These are phyloP conservation scores for Aurelia coerulea DNA, from an alignment of 30 jellyfish, hydroid and myxozoan genomes.

Conservation along the genomic window DNA sequence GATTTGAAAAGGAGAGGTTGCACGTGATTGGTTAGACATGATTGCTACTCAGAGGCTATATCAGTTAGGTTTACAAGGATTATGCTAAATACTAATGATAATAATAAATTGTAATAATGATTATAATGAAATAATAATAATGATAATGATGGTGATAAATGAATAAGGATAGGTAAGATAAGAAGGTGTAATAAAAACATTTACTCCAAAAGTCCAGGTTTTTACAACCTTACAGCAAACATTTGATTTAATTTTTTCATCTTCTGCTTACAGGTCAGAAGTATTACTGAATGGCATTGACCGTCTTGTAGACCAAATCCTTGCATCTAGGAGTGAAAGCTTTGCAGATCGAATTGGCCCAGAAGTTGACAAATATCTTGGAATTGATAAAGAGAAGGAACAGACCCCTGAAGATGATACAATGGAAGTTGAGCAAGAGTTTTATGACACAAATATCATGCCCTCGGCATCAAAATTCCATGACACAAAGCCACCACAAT, in stretches of 20 bases:
- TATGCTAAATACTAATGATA: too few species aligned
- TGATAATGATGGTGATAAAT: too few species aligned
- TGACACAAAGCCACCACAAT: neutral
- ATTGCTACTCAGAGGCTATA: too few species aligned
- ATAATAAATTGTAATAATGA: too few species aligned
- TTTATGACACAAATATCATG: neutral
- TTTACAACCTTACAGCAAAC: too few species aligned
- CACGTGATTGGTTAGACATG: too few species aligned
- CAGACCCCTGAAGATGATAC: constrained; percentile 35
- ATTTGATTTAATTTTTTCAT: neutral
- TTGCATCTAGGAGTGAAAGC: constrained; percentile 70
- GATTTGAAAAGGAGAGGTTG: too few species aligned
- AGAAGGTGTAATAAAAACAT: too few species aligned
- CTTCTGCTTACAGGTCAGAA: constrained; percentile 74
- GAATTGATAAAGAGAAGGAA: constrained; percentile 31
- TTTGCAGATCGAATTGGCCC: constrained; percentile 71
- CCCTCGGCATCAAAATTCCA: neutral
- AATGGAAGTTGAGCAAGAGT: neutral
- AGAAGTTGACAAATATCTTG: constrained; percentile 82
- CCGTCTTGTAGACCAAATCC: constrained; percentile 84
- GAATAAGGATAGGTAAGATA: too few species aligned
- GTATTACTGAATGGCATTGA: constrained; percentile 87
- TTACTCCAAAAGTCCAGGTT: too few species aligned
- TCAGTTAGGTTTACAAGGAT: too few species aligned
- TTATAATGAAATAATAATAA: too few species aligned